phyloP scores from a whole-genome alignment of 2,113 vertebrate species.

The Ramphastos sulfuratus region DNA sequence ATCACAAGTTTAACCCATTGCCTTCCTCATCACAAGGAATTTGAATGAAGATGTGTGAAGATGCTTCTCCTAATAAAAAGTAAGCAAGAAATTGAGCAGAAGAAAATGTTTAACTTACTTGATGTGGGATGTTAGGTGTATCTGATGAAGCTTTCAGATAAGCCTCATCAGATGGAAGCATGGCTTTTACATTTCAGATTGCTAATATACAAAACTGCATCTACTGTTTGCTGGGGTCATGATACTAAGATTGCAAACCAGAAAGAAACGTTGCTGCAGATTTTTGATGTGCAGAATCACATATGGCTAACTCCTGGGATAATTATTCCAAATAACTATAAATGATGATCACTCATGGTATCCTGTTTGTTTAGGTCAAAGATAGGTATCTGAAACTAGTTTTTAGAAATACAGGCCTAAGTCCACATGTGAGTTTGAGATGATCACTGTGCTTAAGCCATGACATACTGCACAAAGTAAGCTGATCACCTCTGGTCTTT shows the following conservation, averaged over 20 bases:
- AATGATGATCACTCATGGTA: neutral
- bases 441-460: neutral
- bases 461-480: neutral
- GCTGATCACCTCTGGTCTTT: neutral
- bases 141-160: no score
- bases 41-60: neutral
- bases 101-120: neutral
- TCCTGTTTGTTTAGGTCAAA: neutral
- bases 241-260: neutral
- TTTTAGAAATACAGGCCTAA: neutral
- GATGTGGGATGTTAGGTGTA: neutral
- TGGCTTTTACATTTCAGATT: neutral
- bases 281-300: neutral
- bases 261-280: neutral
- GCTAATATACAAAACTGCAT: neutral
- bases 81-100: neutral
- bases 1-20: neutral
- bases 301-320: neutral
- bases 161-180: neutral
- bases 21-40: neutral
- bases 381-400: neutral
- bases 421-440: neutral
- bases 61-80: neutral
- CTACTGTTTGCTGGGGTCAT: neutral
- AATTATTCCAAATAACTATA: neutral